phyloP scores from a whole-genome alignment of 2,797 vertebrate genomes.

The Peromyscus attwateri region DNA sequence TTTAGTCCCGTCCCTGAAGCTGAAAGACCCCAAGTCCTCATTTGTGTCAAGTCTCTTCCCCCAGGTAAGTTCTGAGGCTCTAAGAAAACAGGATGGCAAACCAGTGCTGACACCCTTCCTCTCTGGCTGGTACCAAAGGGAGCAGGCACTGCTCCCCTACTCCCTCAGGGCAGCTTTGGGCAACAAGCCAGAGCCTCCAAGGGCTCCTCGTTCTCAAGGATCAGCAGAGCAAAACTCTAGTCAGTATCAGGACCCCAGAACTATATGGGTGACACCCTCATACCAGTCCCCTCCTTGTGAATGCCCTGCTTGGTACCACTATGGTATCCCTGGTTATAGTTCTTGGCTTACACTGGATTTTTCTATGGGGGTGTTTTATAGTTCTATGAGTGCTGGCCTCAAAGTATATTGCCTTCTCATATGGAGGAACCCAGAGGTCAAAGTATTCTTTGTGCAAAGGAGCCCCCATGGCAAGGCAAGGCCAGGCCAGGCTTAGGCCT shows the following conservation, averaged over 20 bases:
- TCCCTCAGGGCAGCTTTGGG: neutral
- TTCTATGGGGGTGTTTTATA: neutral
- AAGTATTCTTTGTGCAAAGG: neutral
- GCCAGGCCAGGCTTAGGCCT: constrained; percentile 37
- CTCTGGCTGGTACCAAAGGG: neutral
- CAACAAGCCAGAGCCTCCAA: neutral
- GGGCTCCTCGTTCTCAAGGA: neutral
- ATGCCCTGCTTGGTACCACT: neutral
- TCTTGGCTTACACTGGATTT: neutral
- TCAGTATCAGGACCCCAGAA: neutral
- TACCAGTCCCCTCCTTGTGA: neutral
- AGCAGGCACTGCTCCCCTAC: neutral
- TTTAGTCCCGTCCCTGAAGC: neutral
- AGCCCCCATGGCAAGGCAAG: constrained; percentile 46
- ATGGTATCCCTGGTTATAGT: no score
- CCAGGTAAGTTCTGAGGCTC: neutral
- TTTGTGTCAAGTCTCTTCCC: no score
- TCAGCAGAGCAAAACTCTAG: neutral
- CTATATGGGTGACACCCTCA: neutral
- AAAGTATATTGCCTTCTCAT: neutral
- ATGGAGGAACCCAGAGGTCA: no score
- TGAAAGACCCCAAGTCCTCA: neutral
- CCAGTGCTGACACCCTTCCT: accelerated
- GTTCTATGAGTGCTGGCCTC: neutral
- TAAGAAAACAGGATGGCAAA: no score